A percentile compares a stretch with the other conserved stretches of the same genome.
phyloP scores from a whole-genome alignment of 1,140 invertebrate genomes.

The Caenorhabditis latens region DNA sequence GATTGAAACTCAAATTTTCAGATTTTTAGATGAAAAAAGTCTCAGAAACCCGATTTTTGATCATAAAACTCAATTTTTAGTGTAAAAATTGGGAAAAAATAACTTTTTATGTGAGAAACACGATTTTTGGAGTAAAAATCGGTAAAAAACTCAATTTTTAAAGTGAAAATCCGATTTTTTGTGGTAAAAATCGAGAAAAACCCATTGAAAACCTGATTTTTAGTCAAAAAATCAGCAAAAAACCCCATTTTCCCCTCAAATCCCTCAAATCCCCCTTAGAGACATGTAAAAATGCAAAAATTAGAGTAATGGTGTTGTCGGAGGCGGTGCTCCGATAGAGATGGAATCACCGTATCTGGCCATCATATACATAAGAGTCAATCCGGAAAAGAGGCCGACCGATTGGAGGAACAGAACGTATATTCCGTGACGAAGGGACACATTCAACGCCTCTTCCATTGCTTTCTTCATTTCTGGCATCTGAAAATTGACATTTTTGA shows the following conservation, averaged over 20 bases:
- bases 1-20: too few species aligned
- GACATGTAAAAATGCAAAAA: too few species aligned
- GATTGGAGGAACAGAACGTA: constrained; percentile 73
- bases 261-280: not conserved
- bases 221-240: not conserved
- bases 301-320: too few species aligned
- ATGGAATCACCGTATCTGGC: constrained; percentile 72
- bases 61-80: too few species aligned
- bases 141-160: not conserved
- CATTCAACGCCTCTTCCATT: constrained; percentile 76
- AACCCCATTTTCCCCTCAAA: not conserved
- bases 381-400: constrained; percentile 61
- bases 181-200: not conserved
- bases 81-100: too few species aligned
- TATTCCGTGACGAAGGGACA: constrained; percentile 72
- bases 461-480: constrained; percentile 78
- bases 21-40: too few species aligned
- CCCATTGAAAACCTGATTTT: not conserved
- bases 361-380: constrained; percentile 71
- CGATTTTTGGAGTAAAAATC: not conserved
- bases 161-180: too few species aligned
- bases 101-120: too few species aligned
- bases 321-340: constrained; percentile 23
- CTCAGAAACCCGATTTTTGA: too few species aligned
- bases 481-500: constrained; percentile 54